Evolutionary conservation across 2,888 invertebrate genomes (phyloP).

Genomic region (Pinctada fucata): DNA sequence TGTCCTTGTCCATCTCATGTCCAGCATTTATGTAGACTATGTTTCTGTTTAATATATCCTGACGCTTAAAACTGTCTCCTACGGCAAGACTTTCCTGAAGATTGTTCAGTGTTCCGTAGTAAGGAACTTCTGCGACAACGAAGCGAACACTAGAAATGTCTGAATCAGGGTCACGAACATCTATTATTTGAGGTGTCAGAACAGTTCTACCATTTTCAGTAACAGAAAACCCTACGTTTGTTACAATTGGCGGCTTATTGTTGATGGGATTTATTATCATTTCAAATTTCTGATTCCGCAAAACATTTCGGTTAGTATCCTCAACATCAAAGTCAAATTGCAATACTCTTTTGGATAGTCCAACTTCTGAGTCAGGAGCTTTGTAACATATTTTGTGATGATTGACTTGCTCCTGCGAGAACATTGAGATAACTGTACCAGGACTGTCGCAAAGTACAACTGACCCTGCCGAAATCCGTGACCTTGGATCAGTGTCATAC

Average conservation of each 20-base stretch:
- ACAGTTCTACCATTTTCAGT: slow-evolving; percentile 68
- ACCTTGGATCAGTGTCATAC: slow-evolving; percentile 70
- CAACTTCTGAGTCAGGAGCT: slow-evolving; percentile 73
- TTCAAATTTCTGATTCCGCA: slow-evolving; percentile 71
- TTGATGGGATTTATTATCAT: slow-evolving; percentile 73
- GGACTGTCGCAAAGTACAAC: slow-evolving; percentile 70
- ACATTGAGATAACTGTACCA: slow-evolving; percentile 57
- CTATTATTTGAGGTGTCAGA: slow-evolving; percentile 67
- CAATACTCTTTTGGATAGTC: slow-evolving; percentile 71
- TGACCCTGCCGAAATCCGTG: slow-evolving; percentile 66
- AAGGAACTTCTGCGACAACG: slow-evolving; percentile 63
- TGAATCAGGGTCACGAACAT: slow-evolving; percentile 74
- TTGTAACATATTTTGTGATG: slow-evolving; percentile 75
- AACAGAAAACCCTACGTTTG: slow-evolving; percentile 67
- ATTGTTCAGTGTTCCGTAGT: slow-evolving; percentile 68
- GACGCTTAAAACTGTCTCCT: slow-evolving; percentile 68
- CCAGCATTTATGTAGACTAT: slow-evolving; percentile 71
- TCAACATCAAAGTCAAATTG: slow-evolving; percentile 73
- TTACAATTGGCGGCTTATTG: slow-evolving; percentile 74
- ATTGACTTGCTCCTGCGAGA: slow-evolving; percentile 75
- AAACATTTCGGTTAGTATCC: slow-evolving; percentile 72
- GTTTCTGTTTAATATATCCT: slow-evolving; percentile 66
- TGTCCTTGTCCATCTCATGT: slow-evolving; percentile 67
- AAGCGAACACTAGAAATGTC: slow-evolving; percentile 62
- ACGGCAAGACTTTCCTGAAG: slow-evolving; percentile 54